These are phyloP conservation scores for Prosopocoilus inquinatus DNA, from an alignment of 2,888 invertebrate species.

Conservation along the genomic window DNA sequence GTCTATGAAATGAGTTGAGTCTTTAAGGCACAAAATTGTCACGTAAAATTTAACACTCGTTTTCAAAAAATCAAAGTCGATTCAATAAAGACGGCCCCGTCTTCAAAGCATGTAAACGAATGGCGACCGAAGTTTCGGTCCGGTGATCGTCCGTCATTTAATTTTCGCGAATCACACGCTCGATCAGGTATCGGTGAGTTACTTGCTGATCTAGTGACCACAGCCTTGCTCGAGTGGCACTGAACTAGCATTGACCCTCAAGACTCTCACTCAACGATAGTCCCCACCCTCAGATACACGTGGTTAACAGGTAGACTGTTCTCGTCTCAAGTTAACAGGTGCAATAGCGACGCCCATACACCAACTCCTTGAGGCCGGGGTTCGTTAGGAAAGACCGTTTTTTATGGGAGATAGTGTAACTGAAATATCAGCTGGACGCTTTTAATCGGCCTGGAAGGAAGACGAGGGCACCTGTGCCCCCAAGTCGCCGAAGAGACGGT, in stretches of 20 bases:
- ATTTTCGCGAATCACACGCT: slow-evolving; percentile 31
- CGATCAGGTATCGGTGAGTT: slow-evolving; percentile 18
- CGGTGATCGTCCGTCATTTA: not conserved
- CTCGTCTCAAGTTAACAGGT: slow-evolving; percentile 28
- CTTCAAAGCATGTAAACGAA: not conserved
- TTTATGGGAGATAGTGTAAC: not conserved
- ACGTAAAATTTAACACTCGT: too few species aligned
- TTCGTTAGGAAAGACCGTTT: slow-evolving; percentile 1
- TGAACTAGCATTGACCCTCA: slow-evolving; percentile 54
- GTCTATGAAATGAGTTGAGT: too few species aligned
- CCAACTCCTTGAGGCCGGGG: slow-evolving; percentile 11
- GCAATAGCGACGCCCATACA: slow-evolving; percentile 22
- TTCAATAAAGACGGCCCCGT: too few species aligned
- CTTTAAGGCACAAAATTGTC: too few species aligned
- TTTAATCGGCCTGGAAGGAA: not conserved
- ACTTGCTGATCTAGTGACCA: slow-evolving; percentile 45
- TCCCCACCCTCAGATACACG: slow-evolving; percentile 46
- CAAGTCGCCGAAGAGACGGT: too few species aligned
- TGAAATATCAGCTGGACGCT: slow-evolving; percentile 1
- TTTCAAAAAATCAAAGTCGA: too few species aligned
- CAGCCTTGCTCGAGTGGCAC: slow-evolving; percentile 52
- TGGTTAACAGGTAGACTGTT: slow-evolving; percentile 42
- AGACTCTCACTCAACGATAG: slow-evolving; percentile 40
- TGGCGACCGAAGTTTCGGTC: not conserved
- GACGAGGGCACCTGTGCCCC: not conserved